These are phyloP conservation scores for Etheostoma cragini DNA, from an alignment of 2,113 vertebrate genomes.

Conservation along the genomic window DNA sequence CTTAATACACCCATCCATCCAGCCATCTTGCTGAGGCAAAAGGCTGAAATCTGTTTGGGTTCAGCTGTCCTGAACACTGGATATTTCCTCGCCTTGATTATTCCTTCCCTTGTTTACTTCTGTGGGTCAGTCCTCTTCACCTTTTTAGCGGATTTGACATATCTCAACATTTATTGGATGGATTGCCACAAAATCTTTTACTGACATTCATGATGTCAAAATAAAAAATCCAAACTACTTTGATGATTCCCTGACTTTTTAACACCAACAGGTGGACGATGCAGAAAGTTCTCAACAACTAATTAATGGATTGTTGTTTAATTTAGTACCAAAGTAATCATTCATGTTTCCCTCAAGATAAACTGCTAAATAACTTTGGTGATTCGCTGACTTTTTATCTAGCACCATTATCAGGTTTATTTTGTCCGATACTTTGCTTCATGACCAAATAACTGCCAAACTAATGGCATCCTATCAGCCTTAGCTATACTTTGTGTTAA, in stretches of 20 bases:
- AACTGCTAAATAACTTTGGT: no score
- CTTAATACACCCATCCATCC: conserved; percentile 53
- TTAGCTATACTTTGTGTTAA: no score
- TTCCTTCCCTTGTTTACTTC: neutral
- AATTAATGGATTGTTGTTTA: neutral
- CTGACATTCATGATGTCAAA: neutral
- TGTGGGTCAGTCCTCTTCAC: neutral
- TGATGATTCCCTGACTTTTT: neutral
- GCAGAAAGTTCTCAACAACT: neutral
- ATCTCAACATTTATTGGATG: neutral
- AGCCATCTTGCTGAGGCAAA: conserved; percentile 29
- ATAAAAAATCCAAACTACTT: neutral
- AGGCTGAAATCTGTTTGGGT: conserved; percentile 14
- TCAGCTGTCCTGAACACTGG: neutral
- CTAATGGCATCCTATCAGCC: no score
- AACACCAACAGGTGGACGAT: neutral
- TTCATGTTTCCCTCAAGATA: no score
- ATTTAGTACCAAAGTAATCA: no score
- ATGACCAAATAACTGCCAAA: no score
- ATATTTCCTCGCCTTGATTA: neutral
- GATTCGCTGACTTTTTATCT: no score
- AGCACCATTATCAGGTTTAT: no score
- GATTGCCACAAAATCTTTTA: neutral
- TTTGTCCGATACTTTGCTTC: no score
- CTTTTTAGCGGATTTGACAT: neutral